A percentile compares a stretch with the other conserved stretches of the same genome.
Conservation (phyloP, 2,113 vertebrate genomes). For the Myodes glareolus region DNA sequence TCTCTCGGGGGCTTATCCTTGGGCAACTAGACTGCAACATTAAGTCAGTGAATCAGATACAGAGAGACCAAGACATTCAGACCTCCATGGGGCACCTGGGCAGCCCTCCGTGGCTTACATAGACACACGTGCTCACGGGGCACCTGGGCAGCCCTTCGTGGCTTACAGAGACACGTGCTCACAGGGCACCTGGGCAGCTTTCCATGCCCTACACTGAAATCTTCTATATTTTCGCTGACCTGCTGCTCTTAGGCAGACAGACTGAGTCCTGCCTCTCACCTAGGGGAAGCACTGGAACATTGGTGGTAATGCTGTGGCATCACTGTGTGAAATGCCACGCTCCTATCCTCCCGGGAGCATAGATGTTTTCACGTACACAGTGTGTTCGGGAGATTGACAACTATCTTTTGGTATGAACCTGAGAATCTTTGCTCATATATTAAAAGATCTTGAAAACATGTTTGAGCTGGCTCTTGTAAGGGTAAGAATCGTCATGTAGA, state of each 20-base stretch:
- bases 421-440: conserved; percentile 5
- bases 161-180: background rate
- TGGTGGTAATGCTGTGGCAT: background rate
- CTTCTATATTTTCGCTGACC: background rate
- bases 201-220: background rate
- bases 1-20: background rate
- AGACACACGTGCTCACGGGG: too few species aligned
- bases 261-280: background rate
- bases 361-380: background rate
- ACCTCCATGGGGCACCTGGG: background rate
- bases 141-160: too few species aligned
- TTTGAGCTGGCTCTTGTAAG: background rate
- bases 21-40: background rate
- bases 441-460: background rate
- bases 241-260: background rate
- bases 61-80: background rate
- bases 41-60: background rate
- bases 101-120: background rate
- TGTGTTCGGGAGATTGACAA: background rate
- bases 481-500: background rate
- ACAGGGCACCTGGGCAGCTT: background rate
- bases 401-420: background rate
- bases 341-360: background rate
- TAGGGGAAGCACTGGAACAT: background rate
- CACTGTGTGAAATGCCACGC: background rate